Conservation (phyloP, 2,797 vertebrate species). For the Sebastes kiyomatsui region DNA sequence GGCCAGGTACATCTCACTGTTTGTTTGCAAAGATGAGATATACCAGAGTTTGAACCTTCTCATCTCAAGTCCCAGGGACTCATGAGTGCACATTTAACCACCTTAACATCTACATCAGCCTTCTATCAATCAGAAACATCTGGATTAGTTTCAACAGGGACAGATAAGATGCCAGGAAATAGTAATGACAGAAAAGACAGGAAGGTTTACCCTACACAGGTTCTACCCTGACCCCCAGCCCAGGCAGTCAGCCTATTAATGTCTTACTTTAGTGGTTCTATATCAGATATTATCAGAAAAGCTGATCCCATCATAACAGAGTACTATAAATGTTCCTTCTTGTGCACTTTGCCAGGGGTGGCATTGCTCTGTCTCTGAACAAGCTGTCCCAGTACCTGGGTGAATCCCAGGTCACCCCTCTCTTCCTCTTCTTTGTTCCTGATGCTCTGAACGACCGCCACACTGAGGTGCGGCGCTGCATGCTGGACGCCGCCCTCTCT, state of each 20-base stretch:
- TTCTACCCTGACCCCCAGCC: not conserved
- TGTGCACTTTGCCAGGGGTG: conserved; percentile 84
- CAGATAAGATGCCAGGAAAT: not conserved
- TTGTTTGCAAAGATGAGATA: not conserved
- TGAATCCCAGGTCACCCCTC: conserved; percentile 93
- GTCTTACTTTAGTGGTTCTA: not conserved
- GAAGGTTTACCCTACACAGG: not conserved
- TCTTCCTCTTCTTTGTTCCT: conserved; percentile 97
- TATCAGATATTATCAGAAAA: not conserved
- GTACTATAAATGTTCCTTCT: not conserved
- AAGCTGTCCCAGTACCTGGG: conserved; percentile 93
- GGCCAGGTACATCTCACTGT: conserved; percentile 86
- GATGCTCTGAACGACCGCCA: conserved; percentile 96
- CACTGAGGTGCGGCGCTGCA: conserved; percentile 93
- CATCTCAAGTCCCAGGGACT: not conserved
- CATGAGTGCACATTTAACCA: not conserved
- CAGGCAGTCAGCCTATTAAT: not conserved
- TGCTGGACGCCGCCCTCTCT: conserved; percentile 95
- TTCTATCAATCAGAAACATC: not conserved
- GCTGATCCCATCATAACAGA: not conserved
- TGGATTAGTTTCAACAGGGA: not conserved
- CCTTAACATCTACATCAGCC: no score
- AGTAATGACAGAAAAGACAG: not conserved
- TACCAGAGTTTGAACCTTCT: not conserved
- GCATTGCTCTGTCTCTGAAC: conserved; percentile 94